A percentile compares a stretch with the other conserved stretches of the same genome.
phyloP scores from a whole-genome alignment of 2,888 invertebrate species.

The Drosophila nigricruria region DNA sequence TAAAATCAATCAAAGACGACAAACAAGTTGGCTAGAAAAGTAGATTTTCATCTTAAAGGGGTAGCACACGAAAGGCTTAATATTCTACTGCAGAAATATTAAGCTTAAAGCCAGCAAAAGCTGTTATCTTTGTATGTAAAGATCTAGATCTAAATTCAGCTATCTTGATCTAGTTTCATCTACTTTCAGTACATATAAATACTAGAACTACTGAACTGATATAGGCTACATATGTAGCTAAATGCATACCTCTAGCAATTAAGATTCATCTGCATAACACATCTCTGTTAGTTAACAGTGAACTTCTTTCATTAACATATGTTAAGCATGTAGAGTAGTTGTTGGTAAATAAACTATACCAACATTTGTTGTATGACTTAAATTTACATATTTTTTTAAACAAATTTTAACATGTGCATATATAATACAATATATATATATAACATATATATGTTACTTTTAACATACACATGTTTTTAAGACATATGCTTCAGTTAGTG shows the following conservation, averaged over 20 bases:
- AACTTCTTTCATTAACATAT: not conserved
- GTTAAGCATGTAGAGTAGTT: not conserved
- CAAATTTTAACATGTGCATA: not conserved
- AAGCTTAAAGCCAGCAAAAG: not conserved
- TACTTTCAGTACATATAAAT: not conserved
- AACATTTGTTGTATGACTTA: not conserved
- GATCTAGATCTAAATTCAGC: too few species aligned
- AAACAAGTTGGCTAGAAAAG: constrained; percentile 47
- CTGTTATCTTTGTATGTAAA: not conserved
- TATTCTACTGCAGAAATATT: not conserved
- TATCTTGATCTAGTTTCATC: too few species aligned
- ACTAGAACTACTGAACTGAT: not conserved
- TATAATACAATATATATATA: not conserved
- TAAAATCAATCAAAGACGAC: constrained; percentile 63
- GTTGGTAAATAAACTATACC: not conserved
- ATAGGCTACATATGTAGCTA: not conserved
- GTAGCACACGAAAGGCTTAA: constrained; percentile 1
- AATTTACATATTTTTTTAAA: not conserved
- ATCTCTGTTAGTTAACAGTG: constrained; percentile 2
- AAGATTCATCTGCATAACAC: not conserved
- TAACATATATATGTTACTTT: not conserved
- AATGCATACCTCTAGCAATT: not conserved
- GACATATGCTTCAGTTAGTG: not conserved
- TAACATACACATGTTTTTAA: not conserved
- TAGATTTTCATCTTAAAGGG: constrained; percentile 3